phyloP scores from a whole-genome alignment of 1,140 invertebrate species.

The Paramacrobiotus metropolitanus region DNA sequence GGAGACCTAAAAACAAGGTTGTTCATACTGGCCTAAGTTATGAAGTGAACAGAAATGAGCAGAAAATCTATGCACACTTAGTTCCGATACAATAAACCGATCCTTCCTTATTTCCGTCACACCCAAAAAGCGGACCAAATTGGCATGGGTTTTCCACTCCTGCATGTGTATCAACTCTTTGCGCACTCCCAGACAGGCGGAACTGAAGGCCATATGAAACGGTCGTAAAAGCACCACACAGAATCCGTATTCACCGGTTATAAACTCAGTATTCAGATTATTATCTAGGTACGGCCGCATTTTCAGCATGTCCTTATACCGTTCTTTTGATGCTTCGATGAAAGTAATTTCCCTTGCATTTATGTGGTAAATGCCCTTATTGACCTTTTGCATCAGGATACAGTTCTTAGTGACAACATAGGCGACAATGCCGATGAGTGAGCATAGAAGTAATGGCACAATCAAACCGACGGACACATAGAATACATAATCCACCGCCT shows the following conservation, averaged over 20 bases:
- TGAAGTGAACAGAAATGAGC: too few relatives aligned
- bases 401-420: neutral
- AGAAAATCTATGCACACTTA: too few relatives aligned
- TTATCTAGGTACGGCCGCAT: neutral
- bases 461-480: neutral
- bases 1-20: neutral
- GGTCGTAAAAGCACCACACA: neutral
- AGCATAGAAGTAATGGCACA: neutral
- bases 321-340: neutral
- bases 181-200: neutral
- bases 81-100: neutral
- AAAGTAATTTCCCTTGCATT: neutral
- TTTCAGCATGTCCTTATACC: neutral
- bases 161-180: neutral
- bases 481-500: neutral
- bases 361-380: neutral
- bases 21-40: too few relatives aligned
- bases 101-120: neutral
- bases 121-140: neutral
- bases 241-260: neutral
- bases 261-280: neutral
- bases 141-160: neutral
- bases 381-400: neutral
- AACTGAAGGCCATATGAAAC: neutral
- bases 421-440: neutral